Conservation (phyloP, 2,113 vertebrate genomes). For the Archilochus colubris region DNA sequence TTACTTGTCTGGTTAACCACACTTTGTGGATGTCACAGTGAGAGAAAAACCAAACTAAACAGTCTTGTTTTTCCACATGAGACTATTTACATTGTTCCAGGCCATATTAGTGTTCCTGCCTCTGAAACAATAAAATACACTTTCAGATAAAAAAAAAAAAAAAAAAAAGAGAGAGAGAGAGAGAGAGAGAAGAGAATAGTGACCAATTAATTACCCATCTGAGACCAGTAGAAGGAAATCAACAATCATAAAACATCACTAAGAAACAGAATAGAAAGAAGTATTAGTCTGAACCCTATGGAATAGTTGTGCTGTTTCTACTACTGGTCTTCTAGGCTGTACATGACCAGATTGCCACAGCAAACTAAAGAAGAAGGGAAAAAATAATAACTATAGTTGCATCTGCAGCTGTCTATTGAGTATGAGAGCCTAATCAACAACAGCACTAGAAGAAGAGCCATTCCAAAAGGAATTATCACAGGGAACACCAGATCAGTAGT, state of each 20-base stretch:
- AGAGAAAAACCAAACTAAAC: background rate
- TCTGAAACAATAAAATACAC: background rate
- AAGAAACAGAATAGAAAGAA: background rate
- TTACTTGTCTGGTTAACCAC: background rate
- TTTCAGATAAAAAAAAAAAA: background rate
- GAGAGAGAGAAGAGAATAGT: background rate
- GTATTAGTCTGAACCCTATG: background rate
- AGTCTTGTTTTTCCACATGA: background rate
- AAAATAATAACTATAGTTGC: background rate
- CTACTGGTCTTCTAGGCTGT: background rate
- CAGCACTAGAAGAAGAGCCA: background rate
- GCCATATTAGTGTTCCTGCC: background rate
- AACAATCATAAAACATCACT: background rate
- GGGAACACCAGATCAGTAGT: background rate
- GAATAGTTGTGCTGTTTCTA: background rate
- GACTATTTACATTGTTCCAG: background rate
- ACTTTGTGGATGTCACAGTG: background rate
- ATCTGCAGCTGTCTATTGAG: background rate
- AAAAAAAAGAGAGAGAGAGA: background rate
- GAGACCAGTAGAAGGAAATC: background rate
- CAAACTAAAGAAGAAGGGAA: background rate
- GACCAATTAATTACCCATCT: background rate
- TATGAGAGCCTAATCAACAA: background rate
- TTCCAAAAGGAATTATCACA: background rate
- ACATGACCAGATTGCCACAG: background rate